These are phyloP conservation scores for Manduca sexta DNA, from an alignment of 1,140 invertebrate genomes.

Conservation along the genomic window DNA sequence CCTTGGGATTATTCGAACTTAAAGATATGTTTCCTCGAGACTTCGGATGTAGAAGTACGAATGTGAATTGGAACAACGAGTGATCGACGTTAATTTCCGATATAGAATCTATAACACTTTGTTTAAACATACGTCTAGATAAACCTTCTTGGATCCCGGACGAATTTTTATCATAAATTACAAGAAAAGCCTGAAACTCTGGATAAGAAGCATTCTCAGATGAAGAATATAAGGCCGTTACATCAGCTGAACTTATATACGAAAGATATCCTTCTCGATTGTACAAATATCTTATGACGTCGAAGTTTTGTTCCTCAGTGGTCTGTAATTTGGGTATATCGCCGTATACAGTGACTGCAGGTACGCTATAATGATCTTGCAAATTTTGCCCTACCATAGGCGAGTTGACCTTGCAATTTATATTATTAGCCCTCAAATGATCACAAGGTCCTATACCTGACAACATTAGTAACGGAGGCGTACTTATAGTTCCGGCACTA, in stretches of 20 bases:
- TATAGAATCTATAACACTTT: constrained; percentile 42
- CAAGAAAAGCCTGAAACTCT: constrained; percentile 26
- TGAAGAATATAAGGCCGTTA: constrained; percentile 42
- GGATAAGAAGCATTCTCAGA: constrained; percentile 29
- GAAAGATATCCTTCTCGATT: constrained; percentile 43
- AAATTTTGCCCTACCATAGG: constrained; percentile 82
- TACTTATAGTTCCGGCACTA: constrained; percentile 69
- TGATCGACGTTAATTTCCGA: constrained; percentile 47
- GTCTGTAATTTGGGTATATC: constrained; percentile 23
- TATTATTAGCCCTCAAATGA: constrained; percentile 52
- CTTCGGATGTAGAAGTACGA: constrained; percentile 69
- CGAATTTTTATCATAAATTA: not conserved
- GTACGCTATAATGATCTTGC: constrained; percentile 72
- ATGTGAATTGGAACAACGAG: constrained; percentile 42
- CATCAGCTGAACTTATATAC: constrained; percentile 23
- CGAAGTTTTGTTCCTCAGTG: constrained; percentile 17
- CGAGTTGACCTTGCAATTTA: constrained; percentile 73
- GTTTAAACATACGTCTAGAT: constrained; percentile 37
- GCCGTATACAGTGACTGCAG: constrained; percentile 30
- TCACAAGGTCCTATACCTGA: constrained; percentile 59
- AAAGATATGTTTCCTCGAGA: constrained; percentile 65
- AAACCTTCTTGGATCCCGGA: constrained; percentile 1
- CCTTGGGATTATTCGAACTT: constrained; percentile 52
- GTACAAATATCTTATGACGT: constrained; percentile 40
- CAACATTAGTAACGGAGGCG: constrained; percentile 68